A percentile compares a stretch with the other conserved stretches of the same genome.
Evolutionary conservation across 2,888 invertebrate species (phyloP).

Genomic region (Mesochorus sp.): DNA sequence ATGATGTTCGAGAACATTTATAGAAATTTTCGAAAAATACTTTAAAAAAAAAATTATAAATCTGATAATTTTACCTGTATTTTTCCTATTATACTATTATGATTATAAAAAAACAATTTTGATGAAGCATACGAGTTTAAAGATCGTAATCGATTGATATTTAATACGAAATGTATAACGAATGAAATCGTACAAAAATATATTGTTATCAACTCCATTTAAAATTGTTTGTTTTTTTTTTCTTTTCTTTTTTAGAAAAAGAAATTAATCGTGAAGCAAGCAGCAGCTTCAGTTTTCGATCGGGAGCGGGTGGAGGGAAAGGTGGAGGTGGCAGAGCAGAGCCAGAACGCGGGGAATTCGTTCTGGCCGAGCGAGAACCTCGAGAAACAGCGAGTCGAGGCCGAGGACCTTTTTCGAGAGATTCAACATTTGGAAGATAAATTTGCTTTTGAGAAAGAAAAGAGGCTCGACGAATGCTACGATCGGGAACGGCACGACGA

Average conservation of each 20-base stretch:
- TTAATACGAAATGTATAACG: too few relatives aligned
- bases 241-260: slow-evolving; percentile 45
- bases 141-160: too few relatives aligned
- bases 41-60: too few relatives aligned
- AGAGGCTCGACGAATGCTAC: slow-evolving; percentile 57
- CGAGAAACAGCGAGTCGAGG: slow-evolving; percentile 68
- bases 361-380: slow-evolving; percentile 69
- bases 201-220: too few relatives aligned
- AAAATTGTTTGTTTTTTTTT: too few relatives aligned
- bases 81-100: too few relatives aligned
- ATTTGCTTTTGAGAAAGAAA: slow-evolving; percentile 66
- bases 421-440: slow-evolving; percentile 68
- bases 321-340: slow-evolving; percentile 61
- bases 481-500: slow-evolving; percentile 63
- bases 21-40: too few relatives aligned
- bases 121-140: too few relatives aligned
- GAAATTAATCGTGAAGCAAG: slow-evolving; percentile 40
- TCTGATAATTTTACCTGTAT: too few relatives aligned
- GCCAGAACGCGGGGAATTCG: slow-evolving; percentile 66
- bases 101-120: too few relatives aligned
- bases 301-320: slow-evolving; percentile 34
- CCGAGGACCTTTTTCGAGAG: slow-evolving; percentile 68
- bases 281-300: slow-evolving; percentile 56
- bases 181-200: too few relatives aligned
- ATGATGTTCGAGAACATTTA: too few relatives aligned